These are phyloP conservation scores for Sphaerophoria taeniata DNA, from an alignment of 2,888 invertebrate genomes.

Conservation along the genomic window DNA sequence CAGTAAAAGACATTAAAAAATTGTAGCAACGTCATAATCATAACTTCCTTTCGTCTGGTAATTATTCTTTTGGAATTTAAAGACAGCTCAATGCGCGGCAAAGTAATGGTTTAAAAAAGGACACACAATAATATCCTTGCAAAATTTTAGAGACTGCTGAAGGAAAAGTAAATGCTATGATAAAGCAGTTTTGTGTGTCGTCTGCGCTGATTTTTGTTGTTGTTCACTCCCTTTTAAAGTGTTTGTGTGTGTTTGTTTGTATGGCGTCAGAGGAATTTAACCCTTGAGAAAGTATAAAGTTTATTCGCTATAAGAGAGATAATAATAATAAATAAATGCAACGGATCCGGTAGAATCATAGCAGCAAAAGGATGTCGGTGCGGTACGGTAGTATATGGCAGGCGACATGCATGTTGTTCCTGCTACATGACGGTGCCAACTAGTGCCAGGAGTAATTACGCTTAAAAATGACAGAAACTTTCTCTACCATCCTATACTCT, in stretches of 20 bases:
- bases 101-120: constrained; percentile 30
- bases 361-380: constrained; percentile 46
- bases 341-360: constrained; percentile 58
- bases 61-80: constrained; percentile 72
- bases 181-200: constrained; percentile 63
- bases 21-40: constrained; percentile 72
- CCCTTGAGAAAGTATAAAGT: constrained; percentile 64
- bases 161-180: constrained; percentile 42
- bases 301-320: constrained; percentile 66
- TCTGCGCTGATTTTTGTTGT: not conserved
- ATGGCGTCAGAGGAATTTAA: constrained; percentile 53
- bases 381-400: constrained; percentile 20
- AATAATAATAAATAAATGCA: too few relatives aligned
- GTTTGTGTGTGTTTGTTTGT: too few relatives aligned
- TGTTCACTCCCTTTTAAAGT: not conserved
- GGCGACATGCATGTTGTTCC: constrained; percentile 63
- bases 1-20: constrained; percentile 71
- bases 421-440: constrained; percentile 72
- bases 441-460: constrained; percentile 74
- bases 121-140: constrained; percentile 32
- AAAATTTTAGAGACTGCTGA: not conserved
- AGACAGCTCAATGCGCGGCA: constrained; percentile 47
- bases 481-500: constrained; percentile 54
- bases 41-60: constrained; percentile 72
- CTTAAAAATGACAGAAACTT: constrained; percentile 75